These are phyloP conservation scores for Erpornis zantholeuca DNA, from an alignment of 2,113 vertebrate species.

Conservation along the genomic window DNA sequence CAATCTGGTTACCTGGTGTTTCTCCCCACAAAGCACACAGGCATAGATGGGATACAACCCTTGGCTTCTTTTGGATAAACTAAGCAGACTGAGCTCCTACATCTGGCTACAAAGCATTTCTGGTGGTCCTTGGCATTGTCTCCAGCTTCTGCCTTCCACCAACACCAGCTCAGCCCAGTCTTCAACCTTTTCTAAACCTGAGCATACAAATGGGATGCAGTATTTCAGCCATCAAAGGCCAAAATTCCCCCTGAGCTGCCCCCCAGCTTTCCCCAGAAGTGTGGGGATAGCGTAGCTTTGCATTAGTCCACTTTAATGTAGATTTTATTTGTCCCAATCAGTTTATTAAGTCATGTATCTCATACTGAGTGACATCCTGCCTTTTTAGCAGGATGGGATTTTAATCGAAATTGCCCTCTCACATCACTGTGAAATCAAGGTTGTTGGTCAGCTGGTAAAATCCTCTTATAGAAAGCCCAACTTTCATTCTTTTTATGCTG, in stretches of 20 bases:
- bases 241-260: background rate
- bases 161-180: background rate
- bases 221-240: background rate
- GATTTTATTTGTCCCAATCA: background rate
- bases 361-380: background rate
- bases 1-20: background rate
- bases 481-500: constrained; percentile 10
- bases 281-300: background rate
- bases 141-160: background rate
- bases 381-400: background rate
- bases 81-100: background rate
- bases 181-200: background rate
- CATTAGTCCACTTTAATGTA: background rate
- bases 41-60: background rate
- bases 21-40: background rate
- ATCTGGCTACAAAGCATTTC: background rate
- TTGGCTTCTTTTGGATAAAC: background rate
- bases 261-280: background rate
- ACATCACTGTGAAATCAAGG: background rate
- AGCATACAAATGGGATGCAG: background rate
- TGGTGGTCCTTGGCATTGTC: background rate
- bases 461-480: constrained; percentile 6
- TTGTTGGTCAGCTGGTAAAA: constrained; percentile 15
- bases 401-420: constrained; percentile 18
- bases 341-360: background rate